Evolutionary conservation across 2,888 invertebrate species (phyloP).

Genomic region (Cenopis cana): DNA sequence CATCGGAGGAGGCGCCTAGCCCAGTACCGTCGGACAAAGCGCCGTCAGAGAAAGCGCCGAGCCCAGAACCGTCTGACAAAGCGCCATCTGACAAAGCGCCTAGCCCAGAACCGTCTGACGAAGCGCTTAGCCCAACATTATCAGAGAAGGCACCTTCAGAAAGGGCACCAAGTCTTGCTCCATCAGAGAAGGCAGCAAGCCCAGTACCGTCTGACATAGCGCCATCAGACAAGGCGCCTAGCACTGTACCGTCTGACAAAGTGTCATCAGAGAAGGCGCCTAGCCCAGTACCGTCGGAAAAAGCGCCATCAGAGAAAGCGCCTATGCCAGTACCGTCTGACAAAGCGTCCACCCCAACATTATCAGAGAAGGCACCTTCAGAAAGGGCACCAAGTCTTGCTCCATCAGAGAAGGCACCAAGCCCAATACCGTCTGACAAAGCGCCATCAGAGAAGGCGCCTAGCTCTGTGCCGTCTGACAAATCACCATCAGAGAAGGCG

Average conservation of each 20-base stretch:
- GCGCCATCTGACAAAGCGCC: constrained; percentile 6
- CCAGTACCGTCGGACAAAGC: constrained; percentile 42
- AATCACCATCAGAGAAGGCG: background rate
- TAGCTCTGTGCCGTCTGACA: constrained; percentile 3
- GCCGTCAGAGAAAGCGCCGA: constrained; percentile 35
- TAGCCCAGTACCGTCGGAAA: background rate
- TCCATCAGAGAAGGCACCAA: constrained; percentile 5
- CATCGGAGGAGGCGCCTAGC: constrained; percentile 44
- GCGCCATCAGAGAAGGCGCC: background rate
- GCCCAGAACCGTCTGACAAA: constrained; percentile 20
- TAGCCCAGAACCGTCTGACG: background rate
- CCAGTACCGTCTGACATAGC: constrained; percentile 11
- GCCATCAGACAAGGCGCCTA: background rate
- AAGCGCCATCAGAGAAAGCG: background rate
- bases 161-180: background rate
- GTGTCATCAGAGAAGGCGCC: constrained; percentile 9
- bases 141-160: constrained; percentile 24
- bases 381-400: background rate
- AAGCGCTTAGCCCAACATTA: constrained; percentile 9
- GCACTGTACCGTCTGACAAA: constrained; percentile 14
- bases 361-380: constrained; percentile 10
- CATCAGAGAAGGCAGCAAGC: constrained; percentile 36
- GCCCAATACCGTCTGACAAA: constrained; percentile 9
- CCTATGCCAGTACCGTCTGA: background rate
- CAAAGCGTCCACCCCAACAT: background rate